Evolutionary conservation across 1,140 invertebrate genomes (phyloP), one percentile per base, ranked within the genome.

Genomic region (Bombus waltoni): DNA sequence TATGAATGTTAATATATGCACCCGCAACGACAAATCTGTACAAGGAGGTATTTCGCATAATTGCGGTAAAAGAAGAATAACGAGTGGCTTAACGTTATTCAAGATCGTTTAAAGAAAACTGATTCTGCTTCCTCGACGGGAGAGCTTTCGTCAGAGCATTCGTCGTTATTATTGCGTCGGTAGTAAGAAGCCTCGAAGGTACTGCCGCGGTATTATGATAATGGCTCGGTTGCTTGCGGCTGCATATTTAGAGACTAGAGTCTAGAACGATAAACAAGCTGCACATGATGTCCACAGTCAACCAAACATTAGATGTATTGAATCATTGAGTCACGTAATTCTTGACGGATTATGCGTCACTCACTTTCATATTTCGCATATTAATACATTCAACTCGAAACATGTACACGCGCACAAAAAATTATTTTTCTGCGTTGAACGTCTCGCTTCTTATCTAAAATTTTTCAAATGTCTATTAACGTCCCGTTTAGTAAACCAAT

Each of bases 291-390:
- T 70, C 57, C 59, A 62, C 22, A 70, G 18, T 18, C 22, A 5
- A 15, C 11, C 25, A 42, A 83, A 79, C 25, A 38, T 73, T 72
- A 66, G 2, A 15, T 74, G 15, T 71, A 70, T 85, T 25, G 59
- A 66, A 28, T 77, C 71, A 73, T 47, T 77, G 40, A 42, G 10
- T 87, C 70, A 59, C 87, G 65, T 81, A 85, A 87, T 84, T 80
- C 59, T 83, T 81, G 71, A 44, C 44, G 65, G 28, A 71, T 73
- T 74, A 77, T 70, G 72, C 44, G 5, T 18, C 1, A 15, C 32
- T 53, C 22, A 3, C 1, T 3, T 80, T n/a, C 18, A 13, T 81
- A 35, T 59, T 72, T 42, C 4, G 1, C 6, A 9, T 18, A 62
- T 6, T 22, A 53, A 53, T 32, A 35, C 11, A 13, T 28, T 11